Evolutionary conservation across 2,888 invertebrate genomes (phyloP).

Genomic region (Dusona sp.): DNA sequence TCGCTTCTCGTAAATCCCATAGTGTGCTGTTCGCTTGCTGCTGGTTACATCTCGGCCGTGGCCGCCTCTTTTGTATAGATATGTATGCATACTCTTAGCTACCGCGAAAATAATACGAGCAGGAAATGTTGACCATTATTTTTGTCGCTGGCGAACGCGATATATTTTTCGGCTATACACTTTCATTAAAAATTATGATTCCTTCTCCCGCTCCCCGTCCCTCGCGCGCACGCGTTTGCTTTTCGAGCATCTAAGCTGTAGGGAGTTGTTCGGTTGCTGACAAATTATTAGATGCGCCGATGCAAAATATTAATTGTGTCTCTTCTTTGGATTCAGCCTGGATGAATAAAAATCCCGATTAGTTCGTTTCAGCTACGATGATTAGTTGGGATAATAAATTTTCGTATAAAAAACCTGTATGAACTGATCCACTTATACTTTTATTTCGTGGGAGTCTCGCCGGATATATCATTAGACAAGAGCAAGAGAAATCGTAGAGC

Average conservation of each 20-base stretch:
- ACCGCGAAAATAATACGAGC: slow-evolving; percentile 83
- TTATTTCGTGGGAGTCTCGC: slow-evolving; percentile 70
- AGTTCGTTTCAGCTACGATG: slow-evolving; percentile 1
- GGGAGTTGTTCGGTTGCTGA: slow-evolving; percentile 52
- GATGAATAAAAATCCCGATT: not conserved
- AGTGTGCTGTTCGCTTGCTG: slow-evolving; percentile 67
- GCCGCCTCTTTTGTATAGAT: slow-evolving; percentile 47
- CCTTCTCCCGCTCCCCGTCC: not conserved
- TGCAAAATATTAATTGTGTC: slow-evolving; percentile 40
- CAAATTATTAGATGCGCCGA: slow-evolving; percentile 50
- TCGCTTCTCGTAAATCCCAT: slow-evolving; percentile 83
- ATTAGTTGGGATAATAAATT: not conserved
- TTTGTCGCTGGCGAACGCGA: slow-evolving; percentile 71
- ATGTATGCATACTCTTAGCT: slow-evolving; percentile 67
- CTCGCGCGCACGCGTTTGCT: slow-evolving; percentile 30
- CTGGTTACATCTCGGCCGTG: slow-evolving; percentile 62
- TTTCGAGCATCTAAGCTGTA: not conserved
- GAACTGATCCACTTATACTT: slow-evolving; percentile 12
- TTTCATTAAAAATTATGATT: slow-evolving; percentile 80
- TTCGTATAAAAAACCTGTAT: not conserved
- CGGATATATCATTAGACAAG: slow-evolving; percentile 75
- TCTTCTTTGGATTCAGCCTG: slow-evolving; percentile 2
- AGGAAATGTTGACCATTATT: slow-evolving; percentile 85
- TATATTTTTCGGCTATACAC: slow-evolving; percentile 74
- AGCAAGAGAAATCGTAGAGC: slow-evolving; percentile 15